Evolutionary conservation across 2,888 invertebrate species (phyloP), one percentile per base, ranked within the genome.

Genomic region (Stegophylla sp.): DNA sequence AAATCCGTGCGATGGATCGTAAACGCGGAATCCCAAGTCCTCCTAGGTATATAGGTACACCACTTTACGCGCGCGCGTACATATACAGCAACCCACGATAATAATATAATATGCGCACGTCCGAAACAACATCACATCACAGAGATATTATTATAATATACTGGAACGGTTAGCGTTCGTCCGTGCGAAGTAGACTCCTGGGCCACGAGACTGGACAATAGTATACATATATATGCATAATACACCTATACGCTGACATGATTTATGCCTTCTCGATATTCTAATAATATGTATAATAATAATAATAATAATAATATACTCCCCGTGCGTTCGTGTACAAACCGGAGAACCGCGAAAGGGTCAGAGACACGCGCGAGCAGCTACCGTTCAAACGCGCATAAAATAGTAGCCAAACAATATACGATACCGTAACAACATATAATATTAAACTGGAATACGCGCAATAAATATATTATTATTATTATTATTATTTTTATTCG

Each of bases 1-100:
- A 66, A 76, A 76, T 76, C 64, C 75, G 66, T 76, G 75, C 53
- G n/a, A 41, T 26, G 64, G 64, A 53, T 66, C n/a, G 41, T 75
- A 75, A 63, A 64, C 63, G 53, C 75, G 41, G 75, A 66, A 75
- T 75, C 41, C 53, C 45, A 15, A 51, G 63, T 51, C 51, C 34
- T 17, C 5, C 10, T 9, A 13, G 13, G 34, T 71, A 53, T 51
- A 28, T 7, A 43, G 43, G 43, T 26, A 48, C 10, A 53, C 26
- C 51, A n/a, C 12, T 48, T 51, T 51, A 41, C n/a, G 20, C 4
- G 48, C 17, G 13, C 4, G 9, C 3, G 28, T n/a, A n/a, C n/a
- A n/a, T n/a, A n/a, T n/a, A n/a, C n/a, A n/a, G n/a, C n/a, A n/a
- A n/a, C 20, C 20, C 17, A 20, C 45, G 20, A 59, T 48, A 51